Evolutionary conservation across 2,797 vertebrate species (phyloP), one percentile per base, ranked within the genome.

Genomic region (Sebastes jordani): DNA sequence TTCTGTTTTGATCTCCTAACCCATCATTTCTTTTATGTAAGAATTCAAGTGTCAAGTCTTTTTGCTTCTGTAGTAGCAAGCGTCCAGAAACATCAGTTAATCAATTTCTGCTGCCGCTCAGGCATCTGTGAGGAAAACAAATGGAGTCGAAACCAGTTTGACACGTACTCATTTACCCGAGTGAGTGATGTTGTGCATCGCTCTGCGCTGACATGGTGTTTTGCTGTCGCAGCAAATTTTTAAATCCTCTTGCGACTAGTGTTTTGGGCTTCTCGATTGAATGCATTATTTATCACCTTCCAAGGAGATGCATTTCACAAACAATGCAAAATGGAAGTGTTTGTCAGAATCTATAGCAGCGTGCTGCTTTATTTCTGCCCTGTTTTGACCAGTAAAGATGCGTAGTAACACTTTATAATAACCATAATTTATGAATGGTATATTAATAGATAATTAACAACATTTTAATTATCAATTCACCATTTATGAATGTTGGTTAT

Each of bases 111-210:
- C 62, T 74, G 69, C 52, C 76, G 38, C 71, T 82, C 69, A 11
- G 60, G 68, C 22, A 16, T 80, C 58, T 55, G 58, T 16, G 65
- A 69, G 60, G 75, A 69, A 86, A 85, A 72, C 22, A 54, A 84
- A 88, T 78, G 63, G 49, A 76, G 66, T 60, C 7, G 4, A 54
- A 63, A 73, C 11, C 55, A 70, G 36, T 80, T 72, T 85, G 81
- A 84, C 84, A 80, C 36, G 20, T 64, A 3, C 70, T 88, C 70
- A 65, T 81, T 89, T 67, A 38, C 18, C 63, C 5, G 69, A 82
- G 54, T 80, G 80, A 85, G 23, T 74, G 77, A 83, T 83, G 71
- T 27, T 63, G 62, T 60, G 59, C 60, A 14, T 3, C 27, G 70
- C 75, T 68, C 67, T 20, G 69, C 7, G 0, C 69, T 6, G 4